Conservation (phyloP, 2,113 vertebrate species). For the Notechis scutatus region DNA sequence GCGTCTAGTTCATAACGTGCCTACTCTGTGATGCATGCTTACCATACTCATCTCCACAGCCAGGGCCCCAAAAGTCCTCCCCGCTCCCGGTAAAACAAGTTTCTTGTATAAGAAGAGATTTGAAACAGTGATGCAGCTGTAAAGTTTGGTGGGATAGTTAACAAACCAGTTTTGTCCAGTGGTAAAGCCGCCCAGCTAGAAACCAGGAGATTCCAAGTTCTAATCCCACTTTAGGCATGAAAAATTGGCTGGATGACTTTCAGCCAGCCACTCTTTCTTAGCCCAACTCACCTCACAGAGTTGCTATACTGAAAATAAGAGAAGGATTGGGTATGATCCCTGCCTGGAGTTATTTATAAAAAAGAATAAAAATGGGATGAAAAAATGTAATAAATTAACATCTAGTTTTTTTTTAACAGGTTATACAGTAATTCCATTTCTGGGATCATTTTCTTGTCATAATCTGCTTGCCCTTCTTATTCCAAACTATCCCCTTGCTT, state of each 20-base stretch:
- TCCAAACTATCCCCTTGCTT: not conserved
- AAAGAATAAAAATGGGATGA: not conserved
- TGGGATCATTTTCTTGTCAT: not conserved
- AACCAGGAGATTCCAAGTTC: not conserved
- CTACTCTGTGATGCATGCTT: not conserved
- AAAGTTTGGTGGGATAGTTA: not conserved
- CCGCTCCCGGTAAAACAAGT: not conserved
- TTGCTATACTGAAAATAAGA: not conserved
- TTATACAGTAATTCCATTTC: not conserved
- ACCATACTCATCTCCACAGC: not conserved
- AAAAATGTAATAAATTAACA: not conserved
- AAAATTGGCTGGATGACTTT: not conserved
- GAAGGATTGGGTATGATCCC: not conserved
- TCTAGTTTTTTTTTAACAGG: not conserved
- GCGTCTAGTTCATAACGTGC: not conserved
- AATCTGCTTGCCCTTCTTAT: not conserved
- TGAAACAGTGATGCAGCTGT: not conserved
- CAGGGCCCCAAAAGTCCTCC: not conserved
- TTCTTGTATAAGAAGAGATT: not conserved
- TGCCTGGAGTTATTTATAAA: not conserved
- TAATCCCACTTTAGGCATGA: not conserved
- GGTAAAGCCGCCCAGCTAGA: not conserved
- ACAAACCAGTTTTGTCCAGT: not conserved
- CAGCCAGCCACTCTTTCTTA: not conserved
- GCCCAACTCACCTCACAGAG: not conserved